A percentile compares a stretch with the other conserved stretches of the same genome.
phyloP scores from a whole-genome alignment of 1,140 invertebrate species.

The Cepaea nemoralis region DNA sequence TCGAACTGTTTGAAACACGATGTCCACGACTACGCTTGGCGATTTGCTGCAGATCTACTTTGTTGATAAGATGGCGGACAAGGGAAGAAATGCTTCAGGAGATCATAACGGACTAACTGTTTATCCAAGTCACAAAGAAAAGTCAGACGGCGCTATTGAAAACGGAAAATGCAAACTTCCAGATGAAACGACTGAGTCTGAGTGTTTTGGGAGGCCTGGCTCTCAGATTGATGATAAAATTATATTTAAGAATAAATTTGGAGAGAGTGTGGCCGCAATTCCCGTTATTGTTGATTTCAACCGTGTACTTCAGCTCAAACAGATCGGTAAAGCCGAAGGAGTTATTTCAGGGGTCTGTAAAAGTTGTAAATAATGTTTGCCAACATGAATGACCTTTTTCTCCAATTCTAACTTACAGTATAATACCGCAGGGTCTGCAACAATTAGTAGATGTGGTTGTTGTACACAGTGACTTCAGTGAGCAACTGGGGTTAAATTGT shows the following conservation, averaged over 20 bases:
- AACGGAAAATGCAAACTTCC: not conserved
- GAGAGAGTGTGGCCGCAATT: conserved; percentile 53
- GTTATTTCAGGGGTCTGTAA: conserved; percentile 67
- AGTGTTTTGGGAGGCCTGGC: conserved; percentile 54
- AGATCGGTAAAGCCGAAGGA: conserved; percentile 40
- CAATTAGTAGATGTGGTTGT: too few relatives aligned
- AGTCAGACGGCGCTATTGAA: not conserved
- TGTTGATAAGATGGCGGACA: conserved; percentile 35
- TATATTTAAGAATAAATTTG: conserved; percentile 58
- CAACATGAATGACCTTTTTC: too few relatives aligned
- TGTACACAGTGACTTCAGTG: too few relatives aligned
- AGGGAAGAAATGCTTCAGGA: not conserved
- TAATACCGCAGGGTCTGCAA: too few relatives aligned
- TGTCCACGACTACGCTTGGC: conserved; percentile 27
- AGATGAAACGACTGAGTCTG: not conserved
- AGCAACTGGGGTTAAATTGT: too few relatives aligned
- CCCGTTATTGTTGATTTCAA: conserved; percentile 66
- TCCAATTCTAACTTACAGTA: too few relatives aligned
- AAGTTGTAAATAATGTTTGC: too few relatives aligned
- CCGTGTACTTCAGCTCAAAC: conserved; percentile 55
- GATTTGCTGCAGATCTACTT: conserved; percentile 25
- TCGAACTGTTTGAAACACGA: too few relatives aligned
- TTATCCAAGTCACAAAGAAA: not conserved
- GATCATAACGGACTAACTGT: not conserved
- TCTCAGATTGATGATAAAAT: conserved; percentile 60